phyloP scores from a whole-genome alignment of 1,140 invertebrate species.

The Mya arenaria region DNA sequence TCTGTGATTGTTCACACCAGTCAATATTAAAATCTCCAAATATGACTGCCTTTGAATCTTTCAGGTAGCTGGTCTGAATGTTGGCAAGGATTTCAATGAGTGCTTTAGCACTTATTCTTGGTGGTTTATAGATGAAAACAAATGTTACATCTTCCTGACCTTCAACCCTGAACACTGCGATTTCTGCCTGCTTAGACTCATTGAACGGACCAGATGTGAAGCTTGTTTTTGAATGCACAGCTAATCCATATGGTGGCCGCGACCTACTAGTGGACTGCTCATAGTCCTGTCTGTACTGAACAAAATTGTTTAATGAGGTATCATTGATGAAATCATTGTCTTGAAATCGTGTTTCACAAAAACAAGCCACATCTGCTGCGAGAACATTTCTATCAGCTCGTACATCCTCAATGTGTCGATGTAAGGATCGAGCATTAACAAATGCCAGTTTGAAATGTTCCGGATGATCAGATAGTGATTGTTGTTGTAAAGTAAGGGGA shows the following conservation, averaged over 20 bases:
- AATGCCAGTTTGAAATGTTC: slow-evolving; percentile 9
- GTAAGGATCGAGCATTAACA: slow-evolving; percentile 34
- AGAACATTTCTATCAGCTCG: slow-evolving; percentile 10
- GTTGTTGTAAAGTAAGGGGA: not conserved
- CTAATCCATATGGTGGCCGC: slow-evolving; percentile 26
- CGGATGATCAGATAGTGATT: not conserved
- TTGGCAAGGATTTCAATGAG: not conserved
- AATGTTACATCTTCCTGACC: not conserved
- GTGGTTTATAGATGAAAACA: slow-evolving; percentile 20
- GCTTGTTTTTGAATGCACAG: not conserved
- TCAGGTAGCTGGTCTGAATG: not conserved
- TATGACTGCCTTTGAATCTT: slow-evolving; percentile 8
- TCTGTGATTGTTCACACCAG: not conserved
- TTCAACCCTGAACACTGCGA: slow-evolving; percentile 4
- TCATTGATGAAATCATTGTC: not conserved
- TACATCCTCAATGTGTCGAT: slow-evolving; percentile 14
- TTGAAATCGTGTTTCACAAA: slow-evolving; percentile 20
- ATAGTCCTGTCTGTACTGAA: slow-evolving; percentile 20
- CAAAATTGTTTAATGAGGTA: not conserved
- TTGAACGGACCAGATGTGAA: slow-evolving; percentile 31
- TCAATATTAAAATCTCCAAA: slow-evolving; percentile 28
- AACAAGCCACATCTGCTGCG: slow-evolving; percentile 3
- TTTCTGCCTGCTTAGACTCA: not conserved
- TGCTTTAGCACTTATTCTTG: not conserved
- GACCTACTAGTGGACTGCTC: not conserved